These are phyloP conservation scores for Peromyscus eremicus DNA, from an alignment of 2,797 vertebrate species.

Conservation along the genomic window DNA sequence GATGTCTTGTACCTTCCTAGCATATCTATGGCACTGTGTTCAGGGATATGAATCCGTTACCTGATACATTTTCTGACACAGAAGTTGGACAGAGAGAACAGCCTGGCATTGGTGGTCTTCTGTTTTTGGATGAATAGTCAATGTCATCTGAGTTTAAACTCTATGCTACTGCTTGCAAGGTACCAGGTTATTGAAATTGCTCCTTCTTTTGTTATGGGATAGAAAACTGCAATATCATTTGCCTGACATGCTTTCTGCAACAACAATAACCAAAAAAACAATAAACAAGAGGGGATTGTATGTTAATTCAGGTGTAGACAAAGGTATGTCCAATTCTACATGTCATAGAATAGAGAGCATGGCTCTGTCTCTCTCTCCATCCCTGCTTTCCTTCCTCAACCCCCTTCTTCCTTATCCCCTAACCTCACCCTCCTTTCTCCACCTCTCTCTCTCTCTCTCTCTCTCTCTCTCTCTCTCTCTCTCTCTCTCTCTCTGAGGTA, in stretches of 20 bases:
- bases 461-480: no score
- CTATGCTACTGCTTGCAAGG: background rate
- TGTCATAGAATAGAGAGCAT: background rate
- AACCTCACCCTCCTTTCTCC: rapidly evolving
- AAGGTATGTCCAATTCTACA: no score
- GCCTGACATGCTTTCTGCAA: background rate
- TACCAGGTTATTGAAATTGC: no score
- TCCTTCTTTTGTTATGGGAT: background rate
- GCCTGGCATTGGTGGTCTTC: background rate
- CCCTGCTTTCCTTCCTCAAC: background rate
- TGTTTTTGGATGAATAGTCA: background rate
- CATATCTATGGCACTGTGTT: no score
- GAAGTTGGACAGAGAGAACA: background rate
- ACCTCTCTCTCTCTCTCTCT: no score
- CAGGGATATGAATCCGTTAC: background rate
- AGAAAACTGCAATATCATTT: background rate
- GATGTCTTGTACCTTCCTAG: background rate
- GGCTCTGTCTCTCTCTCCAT: background rate
- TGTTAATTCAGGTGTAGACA: background rate
- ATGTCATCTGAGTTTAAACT: background rate
- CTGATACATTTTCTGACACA: background rate
- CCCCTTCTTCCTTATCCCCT: rapidly evolving
- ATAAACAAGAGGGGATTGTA: background rate
- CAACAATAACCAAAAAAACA: background rate
- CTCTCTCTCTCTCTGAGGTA: background rate